A percentile compares a stretch with the other conserved stretches of the same genome.
Conservation (phyloP, 2,888 invertebrate genomes). For the Drosophila bunnanda region DNA sequence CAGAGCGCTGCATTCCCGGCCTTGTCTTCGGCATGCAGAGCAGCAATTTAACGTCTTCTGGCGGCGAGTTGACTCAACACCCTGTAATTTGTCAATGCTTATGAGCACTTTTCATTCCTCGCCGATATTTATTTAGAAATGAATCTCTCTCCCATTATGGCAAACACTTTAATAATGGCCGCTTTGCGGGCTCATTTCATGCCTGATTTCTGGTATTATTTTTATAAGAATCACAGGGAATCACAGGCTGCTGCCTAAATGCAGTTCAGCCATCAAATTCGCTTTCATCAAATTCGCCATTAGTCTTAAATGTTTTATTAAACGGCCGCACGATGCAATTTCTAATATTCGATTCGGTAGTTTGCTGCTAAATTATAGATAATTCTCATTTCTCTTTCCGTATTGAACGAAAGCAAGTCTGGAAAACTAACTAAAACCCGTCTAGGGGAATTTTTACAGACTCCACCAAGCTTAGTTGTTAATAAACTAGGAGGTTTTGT, state of each 20-base stretch:
- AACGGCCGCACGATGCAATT: slow-evolving; percentile 15
- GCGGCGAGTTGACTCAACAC: slow-evolving; percentile 29
- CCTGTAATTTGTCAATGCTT: slow-evolving; percentile 45
- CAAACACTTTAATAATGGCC: slow-evolving; percentile 39
- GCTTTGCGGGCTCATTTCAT: slow-evolving; percentile 8
- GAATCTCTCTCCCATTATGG: slow-evolving; percentile 33
- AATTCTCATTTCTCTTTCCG: slow-evolving; percentile 28
- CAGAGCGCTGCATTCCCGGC: neutral
- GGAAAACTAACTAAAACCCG: neutral
- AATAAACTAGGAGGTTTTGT: neutral
- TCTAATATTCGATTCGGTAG: slow-evolving; percentile 6
- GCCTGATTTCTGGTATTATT: slow-evolving; percentile 35
- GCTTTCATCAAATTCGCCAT: slow-evolving; percentile 24
- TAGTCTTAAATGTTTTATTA: slow-evolving; percentile 9
- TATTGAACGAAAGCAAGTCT: slow-evolving; percentile 11
- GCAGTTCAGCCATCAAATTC: slow-evolving; percentile 19
- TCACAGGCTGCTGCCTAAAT: slow-evolving; percentile 22
- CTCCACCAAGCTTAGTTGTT: neutral
- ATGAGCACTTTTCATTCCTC: slow-evolving; percentile 42
- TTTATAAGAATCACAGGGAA: slow-evolving; percentile 19
- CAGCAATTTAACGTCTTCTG: slow-evolving; percentile 47
- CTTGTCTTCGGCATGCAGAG: slow-evolving; percentile 50
- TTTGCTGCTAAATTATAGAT: slow-evolving; percentile 11
- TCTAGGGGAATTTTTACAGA: too few relatives aligned
- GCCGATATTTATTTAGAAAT: slow-evolving; percentile 30